phyloP scores from a whole-genome alignment of 2,113 vertebrate genomes.

The Melanerpes formicivorus region DNA sequence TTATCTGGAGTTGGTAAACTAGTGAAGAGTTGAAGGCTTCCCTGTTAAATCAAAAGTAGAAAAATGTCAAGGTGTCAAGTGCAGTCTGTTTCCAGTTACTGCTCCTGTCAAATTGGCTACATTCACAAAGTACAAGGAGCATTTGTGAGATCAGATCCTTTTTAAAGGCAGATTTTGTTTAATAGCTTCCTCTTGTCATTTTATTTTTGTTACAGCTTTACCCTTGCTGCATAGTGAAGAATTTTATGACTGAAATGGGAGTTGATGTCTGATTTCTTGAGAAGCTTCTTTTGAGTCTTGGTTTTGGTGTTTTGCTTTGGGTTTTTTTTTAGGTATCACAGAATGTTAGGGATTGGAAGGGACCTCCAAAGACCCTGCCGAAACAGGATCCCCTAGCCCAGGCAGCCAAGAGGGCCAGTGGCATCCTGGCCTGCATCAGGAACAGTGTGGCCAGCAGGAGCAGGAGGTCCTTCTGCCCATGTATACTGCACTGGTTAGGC shows the following conservation, averaged over 20 bases:
- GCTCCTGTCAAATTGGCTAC: slow-evolving; percentile 22
- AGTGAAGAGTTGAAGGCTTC: background rate
- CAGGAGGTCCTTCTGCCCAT: too few relatives aligned
- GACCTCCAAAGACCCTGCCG: too few relatives aligned
- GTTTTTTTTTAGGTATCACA: too few relatives aligned
- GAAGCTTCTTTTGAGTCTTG: background rate
- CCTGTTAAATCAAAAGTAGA: slow-evolving; percentile 26
- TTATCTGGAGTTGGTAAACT: background rate
- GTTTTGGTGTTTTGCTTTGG: background rate
- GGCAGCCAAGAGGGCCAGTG: too few relatives aligned
- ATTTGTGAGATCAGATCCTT: background rate
- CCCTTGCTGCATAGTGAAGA: background rate
- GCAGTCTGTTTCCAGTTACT: slow-evolving; percentile 33
- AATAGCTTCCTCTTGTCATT: background rate
- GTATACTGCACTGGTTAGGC: too few relatives aligned
- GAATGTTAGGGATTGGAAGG: too few relatives aligned
- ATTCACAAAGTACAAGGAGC: background rate
- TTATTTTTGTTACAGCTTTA: slow-evolving; percentile 5
- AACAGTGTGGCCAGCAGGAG: too few relatives aligned
- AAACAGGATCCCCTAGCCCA: too few relatives aligned
- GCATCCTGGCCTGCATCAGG: too few relatives aligned
- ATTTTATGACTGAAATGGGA: background rate
- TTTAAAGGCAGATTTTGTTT: slow-evolving; percentile 11
- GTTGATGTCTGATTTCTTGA: background rate
- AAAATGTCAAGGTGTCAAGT: background rate